These are phyloP conservation scores for Rhingia campestris DNA, from an alignment of 2,888 invertebrate genomes.

Conservation along the genomic window DNA sequence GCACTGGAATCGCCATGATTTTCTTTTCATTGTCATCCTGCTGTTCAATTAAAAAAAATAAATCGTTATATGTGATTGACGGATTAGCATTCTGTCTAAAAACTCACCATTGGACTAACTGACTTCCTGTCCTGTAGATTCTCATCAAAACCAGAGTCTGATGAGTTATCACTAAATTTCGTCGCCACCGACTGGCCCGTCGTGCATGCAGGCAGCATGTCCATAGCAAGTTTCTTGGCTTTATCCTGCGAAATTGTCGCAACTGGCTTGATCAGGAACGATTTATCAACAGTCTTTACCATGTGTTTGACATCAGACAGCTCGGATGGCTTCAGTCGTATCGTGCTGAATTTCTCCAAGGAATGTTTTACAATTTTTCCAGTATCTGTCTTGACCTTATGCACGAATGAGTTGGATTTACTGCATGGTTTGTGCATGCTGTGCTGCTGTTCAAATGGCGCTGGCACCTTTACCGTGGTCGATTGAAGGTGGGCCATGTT, in stretches of 20 bases:
- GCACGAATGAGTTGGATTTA: conserved; percentile 75
- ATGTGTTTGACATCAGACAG: conserved; percentile 75
- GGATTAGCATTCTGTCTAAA: conserved; percentile 11
- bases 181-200: conserved; percentile 79
- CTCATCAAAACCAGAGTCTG: conserved; percentile 90
- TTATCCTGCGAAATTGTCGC: conserved; percentile 46
- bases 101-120: conserved; percentile 79
- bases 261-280: conserved; percentile 68
- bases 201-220: conserved; percentile 74
- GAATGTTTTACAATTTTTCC: conserved; percentile 78
- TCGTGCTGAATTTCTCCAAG: conserved; percentile 76
- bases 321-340: conserved; percentile 75
- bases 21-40: conserved; percentile 80
- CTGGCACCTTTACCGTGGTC: conserved; percentile 33
- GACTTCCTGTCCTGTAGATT: conserved; percentile 81
- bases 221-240: conserved; percentile 40
- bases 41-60: conserved; percentile 66
- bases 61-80: background rate
- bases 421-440: conserved; percentile 53
- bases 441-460: conserved; percentile 41
- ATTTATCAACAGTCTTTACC: conserved; percentile 75
- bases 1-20: conserved; percentile 76
- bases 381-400: conserved; percentile 77
- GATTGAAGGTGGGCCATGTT: conserved; percentile 33
- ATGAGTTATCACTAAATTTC: conserved; percentile 86